A percentile compares a stretch with the other conserved stretches of the same genome.
Conservation (phyloP, 2,113 vertebrate genomes). For the Ahaetulla prasina region DNA sequence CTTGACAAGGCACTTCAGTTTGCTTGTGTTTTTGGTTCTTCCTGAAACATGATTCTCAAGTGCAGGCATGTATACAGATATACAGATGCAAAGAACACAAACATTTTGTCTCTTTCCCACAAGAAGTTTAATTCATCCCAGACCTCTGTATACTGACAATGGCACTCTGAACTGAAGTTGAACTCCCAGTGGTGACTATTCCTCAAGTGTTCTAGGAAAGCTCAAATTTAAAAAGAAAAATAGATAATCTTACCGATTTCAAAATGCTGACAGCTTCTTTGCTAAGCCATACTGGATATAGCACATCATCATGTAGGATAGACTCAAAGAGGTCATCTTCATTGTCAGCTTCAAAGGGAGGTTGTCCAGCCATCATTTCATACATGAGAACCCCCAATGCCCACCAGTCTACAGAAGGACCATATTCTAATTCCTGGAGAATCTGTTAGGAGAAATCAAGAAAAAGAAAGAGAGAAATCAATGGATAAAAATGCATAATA, state of each 20-base stretch:
- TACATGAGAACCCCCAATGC: slow-evolving; percentile 98
- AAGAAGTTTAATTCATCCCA: slow-evolving; percentile 64
- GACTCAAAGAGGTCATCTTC: slow-evolving; percentile 98
- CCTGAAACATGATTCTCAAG: slow-evolving; percentile 49
- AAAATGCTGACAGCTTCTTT: slow-evolving; percentile 98
- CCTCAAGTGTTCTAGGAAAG: slow-evolving; percentile 50
- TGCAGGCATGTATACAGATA: slow-evolving; percentile 42
- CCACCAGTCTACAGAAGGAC: slow-evolving; percentile 98
- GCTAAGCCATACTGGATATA: slow-evolving; percentile 98
- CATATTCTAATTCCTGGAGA: slow-evolving; percentile 94
- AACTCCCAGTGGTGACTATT: slow-evolving; percentile 53
- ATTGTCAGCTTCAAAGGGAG: slow-evolving; percentile 95
- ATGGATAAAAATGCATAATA: not conserved
- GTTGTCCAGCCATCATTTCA: slow-evolving; percentile 98
- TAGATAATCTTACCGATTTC: slow-evolving; percentile 79
- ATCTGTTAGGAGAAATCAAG: slow-evolving; percentile 70
- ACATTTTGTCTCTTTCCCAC: slow-evolving; percentile 74
- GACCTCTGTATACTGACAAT: slow-evolving; percentile 54
- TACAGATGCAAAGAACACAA: slow-evolving; percentile 63
- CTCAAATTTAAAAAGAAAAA: slow-evolving; percentile 39
- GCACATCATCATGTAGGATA: slow-evolving; percentile 95
- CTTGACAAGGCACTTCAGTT: slow-evolving; percentile 27
- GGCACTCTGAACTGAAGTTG: slow-evolving; percentile 63
- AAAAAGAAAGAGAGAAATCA: not conserved
- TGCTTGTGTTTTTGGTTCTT: slow-evolving; percentile 36